Evolutionary conservation across 2,113 vertebrate species (phyloP), one percentile per base, ranked within the genome.

Genomic region (Forbesichthys agassizii): DNA sequence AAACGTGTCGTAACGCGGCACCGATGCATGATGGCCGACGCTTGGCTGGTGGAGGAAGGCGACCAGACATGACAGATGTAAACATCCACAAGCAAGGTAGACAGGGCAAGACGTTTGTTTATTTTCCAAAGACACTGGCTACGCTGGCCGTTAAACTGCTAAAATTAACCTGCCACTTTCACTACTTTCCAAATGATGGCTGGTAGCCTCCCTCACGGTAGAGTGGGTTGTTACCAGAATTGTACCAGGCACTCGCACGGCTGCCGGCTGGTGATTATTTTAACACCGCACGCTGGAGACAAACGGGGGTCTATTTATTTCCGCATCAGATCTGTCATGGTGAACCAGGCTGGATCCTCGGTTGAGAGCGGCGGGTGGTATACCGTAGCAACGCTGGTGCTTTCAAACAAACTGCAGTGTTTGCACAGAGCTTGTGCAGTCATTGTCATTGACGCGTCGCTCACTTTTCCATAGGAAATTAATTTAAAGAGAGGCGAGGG

Each of bases 351-450:
- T 48, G 20, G 11, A 5, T 56, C 12, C 54, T 42, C 66, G 63
- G 65, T 75, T 86, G 74, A 58, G 75, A 47, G 72, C 82, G 80
- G 86, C 73, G 71, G 61, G 13, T 33, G 10, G 66, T 77, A 8
- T 9, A 33, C 58, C 63, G 12, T 27, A 55, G 53, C 18, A 68
- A 78, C 71, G 56, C 5, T 4, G 13, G 63, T 42, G 10, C 54
- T 56, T 57, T 65, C 48, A 59, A 49, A 61, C 62, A 48, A 36
- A 66, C 42, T 66, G 52, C 64, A 42, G 33, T 71, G 46, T 65
- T 53, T 46, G 33, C 33, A 13, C 0, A 3, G 47, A 66, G 52
- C 57, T 52, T 54, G 57, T 0, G 13, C 57, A 66, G 55, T 63
- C 51, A n/a, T 14, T 48, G 58, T 58, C 64, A 78, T 78, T 12